Percentiles rank a stretch among this genome's conserved stretches.
phyloP scores from a whole-genome alignment of 1,140 invertebrate genomes.

The Anastatus disparis region DNA sequence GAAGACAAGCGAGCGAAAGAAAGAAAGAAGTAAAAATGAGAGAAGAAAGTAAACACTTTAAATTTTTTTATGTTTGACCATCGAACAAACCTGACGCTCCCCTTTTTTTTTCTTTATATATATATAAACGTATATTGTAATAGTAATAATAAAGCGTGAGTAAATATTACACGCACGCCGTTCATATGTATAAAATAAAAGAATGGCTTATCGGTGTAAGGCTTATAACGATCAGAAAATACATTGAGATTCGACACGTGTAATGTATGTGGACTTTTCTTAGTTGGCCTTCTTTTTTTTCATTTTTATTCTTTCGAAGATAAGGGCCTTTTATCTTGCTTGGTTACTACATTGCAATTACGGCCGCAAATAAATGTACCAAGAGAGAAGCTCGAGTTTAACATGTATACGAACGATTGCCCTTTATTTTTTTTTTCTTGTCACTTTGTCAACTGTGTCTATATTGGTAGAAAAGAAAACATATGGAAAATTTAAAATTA shows the following conservation, averaged over 20 bases:
- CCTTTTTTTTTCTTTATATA: slow-evolving; percentile 4
- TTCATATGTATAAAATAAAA: neutral
- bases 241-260: slow-evolving; percentile 34
- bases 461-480: no score
- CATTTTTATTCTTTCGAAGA: neutral
- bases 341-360: slow-evolving; percentile 34
- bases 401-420: no score
- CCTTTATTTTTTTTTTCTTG: no score
- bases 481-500: no score
- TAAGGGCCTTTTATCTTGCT: slow-evolving; percentile 18
- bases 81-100: slow-evolving; percentile 31
- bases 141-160: neutral
- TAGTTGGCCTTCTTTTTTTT: slow-evolving; percentile 7
- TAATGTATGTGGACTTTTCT: slow-evolving; percentile 12
- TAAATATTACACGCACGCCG: neutral
- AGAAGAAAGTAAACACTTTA: neutral
- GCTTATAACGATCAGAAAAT: slow-evolving; percentile 21
- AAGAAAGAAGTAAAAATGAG: neutral
- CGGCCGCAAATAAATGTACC: slow-evolving; percentile 7
- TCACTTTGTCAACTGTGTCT: no score
- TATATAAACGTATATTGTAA: no score
- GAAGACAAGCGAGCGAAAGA: slow-evolving; percentile 10
- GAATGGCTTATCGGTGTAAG: neutral
- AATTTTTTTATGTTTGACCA: slow-evolving; percentile 47
- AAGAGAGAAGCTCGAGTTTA: neutral